These are phyloP conservation scores for Columbina picui DNA, from an alignment of 2,113 vertebrate species.

Conservation along the genomic window DNA sequence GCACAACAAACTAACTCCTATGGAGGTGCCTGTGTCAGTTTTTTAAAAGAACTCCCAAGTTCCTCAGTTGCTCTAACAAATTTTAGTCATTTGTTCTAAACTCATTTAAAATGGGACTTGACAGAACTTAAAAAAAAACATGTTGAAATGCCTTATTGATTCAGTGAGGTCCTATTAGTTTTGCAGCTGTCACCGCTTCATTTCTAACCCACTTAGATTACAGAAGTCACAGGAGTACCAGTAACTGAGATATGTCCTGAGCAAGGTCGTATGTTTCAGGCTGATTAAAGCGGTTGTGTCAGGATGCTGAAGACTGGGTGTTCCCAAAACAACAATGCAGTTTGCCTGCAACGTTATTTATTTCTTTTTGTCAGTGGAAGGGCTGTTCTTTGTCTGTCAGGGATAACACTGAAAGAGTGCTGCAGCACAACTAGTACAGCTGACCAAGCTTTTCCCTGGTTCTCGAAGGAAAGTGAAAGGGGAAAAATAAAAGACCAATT, in stretches of 20 bases:
- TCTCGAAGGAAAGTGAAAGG: conserved; percentile 46
- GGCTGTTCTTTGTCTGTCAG: not conserved
- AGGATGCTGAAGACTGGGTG: not conserved
- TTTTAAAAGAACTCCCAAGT: not conserved
- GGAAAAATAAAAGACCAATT: not conserved
- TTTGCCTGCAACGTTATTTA: conserved; percentile 5
- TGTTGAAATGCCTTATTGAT: not conserved
- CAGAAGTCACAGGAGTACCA: not conserved
- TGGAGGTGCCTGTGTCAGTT: not conserved
- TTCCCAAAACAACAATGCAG: not conserved
- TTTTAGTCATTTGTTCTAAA: not conserved
- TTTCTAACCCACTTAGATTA: not conserved
- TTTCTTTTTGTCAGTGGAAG: conserved; percentile 11
- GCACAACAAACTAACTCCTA: not conserved
- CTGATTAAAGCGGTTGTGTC: conserved; percentile 22
- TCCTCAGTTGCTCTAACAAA: not conserved
- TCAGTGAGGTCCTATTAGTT: not conserved
- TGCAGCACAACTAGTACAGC: conserved; percentile 27
- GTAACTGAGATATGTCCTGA: not conserved
- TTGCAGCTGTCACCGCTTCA: not conserved
- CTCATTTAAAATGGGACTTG: not conserved
- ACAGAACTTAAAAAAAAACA: not conserved
- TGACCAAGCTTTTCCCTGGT: conserved; percentile 38
- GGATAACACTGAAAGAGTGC: conserved; percentile 11
- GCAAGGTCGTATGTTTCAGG: not conserved